A percentile compares a stretch with the other conserved stretches of the same genome.
phyloP scores from a whole-genome alignment of 2,797 vertebrate genomes.

The Falco cherrug region DNA sequence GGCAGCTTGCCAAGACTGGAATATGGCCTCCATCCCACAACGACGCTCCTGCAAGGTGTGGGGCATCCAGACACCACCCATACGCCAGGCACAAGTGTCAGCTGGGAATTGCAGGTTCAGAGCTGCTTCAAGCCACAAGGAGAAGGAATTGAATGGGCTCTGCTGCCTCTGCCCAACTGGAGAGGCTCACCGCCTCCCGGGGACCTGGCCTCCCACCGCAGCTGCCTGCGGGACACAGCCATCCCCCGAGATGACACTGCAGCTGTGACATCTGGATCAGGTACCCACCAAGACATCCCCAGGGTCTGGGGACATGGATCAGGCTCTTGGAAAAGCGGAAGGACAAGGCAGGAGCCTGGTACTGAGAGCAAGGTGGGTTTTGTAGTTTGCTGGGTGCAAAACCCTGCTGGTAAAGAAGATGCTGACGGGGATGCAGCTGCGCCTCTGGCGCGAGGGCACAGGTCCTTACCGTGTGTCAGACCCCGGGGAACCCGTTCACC shows the following conservation, averaged over 20 bases:
- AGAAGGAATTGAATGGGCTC: not conserved
- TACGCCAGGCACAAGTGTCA: not conserved
- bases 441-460: not conserved
- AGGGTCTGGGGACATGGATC: not conserved
- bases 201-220: not conserved
- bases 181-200: not conserved
- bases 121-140: not conserved
- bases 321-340: not conserved
- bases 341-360: not conserved
- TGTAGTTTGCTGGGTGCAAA: not conserved
- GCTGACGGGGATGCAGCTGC: not conserved
- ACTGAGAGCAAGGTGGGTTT: not conserved
- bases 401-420: too few species aligned
- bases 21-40: not conserved
- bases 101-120: not conserved
- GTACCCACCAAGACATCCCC: rapidly evolving
- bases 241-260: not conserved
- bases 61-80: not conserved
- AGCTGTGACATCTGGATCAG: rapidly evolving
- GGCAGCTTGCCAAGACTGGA: not conserved
- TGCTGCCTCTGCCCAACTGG: not conserved
- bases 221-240: not conserved
- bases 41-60: not conserved
- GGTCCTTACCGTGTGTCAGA: rapidly evolving
- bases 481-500: not conserved